A percentile compares a stretch with the other conserved stretches of the same genome.
These are phyloP conservation scores for Brachionus asplanchnoidis DNA, from an alignment of 1,140 invertebrate species.

Conservation along the genomic window DNA sequence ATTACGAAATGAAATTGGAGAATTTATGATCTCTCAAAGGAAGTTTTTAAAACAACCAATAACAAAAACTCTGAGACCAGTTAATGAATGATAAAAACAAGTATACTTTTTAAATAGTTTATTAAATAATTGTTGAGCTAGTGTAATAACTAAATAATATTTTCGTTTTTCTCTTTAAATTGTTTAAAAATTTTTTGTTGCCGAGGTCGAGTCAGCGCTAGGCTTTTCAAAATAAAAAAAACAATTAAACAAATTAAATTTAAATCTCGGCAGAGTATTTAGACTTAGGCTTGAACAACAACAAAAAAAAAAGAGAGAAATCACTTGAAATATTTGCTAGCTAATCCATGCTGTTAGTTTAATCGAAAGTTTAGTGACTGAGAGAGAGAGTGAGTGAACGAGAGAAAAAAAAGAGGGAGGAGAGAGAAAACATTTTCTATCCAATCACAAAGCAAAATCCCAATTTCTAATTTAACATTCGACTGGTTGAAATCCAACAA, in stretches of 20 bases:
- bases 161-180: not conserved
- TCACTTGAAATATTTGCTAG: slow-evolving; percentile 34
- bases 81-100: too few species aligned
- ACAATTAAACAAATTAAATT: slow-evolving; percentile 33
- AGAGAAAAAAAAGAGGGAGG: not conserved
- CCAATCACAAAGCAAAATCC: not conserved
- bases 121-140: too few species aligned
- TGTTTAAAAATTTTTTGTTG: too few species aligned
- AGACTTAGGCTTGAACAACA: not conserved
- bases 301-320: not conserved
- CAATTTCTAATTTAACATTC: not conserved
- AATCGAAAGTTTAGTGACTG: slow-evolving; percentile 12
- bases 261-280: not conserved
- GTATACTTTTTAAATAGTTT: not conserved
- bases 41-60: too few species aligned
- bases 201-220: not conserved
- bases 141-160: too few species aligned
- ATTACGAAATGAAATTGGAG: too few species aligned
- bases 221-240: not conserved
- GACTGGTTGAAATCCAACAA: not conserved
- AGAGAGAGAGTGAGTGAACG: not conserved
- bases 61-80: too few species aligned
- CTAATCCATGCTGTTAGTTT: slow-evolving; percentile 8
- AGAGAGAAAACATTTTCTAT: not conserved
- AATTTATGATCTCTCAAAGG: too few species aligned